Conservation (phyloP, 1,140 invertebrate genomes). For the Manduca sexta region DNA sequence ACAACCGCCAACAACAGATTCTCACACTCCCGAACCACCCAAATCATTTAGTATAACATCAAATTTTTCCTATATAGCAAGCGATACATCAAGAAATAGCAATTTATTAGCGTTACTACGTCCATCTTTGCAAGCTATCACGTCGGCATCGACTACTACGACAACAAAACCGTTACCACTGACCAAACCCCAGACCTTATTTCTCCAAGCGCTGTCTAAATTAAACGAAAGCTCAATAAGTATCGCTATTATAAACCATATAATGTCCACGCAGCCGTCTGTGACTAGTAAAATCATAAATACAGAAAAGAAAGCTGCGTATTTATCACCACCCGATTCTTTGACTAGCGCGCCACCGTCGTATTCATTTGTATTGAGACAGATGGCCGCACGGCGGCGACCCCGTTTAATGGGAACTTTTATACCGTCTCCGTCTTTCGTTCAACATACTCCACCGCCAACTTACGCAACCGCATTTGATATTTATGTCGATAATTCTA, state of each 20-base stretch:
- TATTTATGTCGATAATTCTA: constrained; percentile 50
- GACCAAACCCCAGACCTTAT: constrained; percentile 35
- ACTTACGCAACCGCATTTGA: constrained; percentile 60
- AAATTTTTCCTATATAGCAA: not conserved
- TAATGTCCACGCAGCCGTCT: not conserved
- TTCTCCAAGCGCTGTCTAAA: constrained; percentile 44
- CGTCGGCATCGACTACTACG: constrained; percentile 16
- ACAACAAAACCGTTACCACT: constrained; percentile 15
- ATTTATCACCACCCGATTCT: constrained; percentile 51
- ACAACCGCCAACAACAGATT: not conserved
- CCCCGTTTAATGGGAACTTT: constrained; percentile 60
- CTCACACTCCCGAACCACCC: not conserved
- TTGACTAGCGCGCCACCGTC: constrained; percentile 59
- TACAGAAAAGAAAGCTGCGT: constrained; percentile 15
- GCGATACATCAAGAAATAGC: not conserved
- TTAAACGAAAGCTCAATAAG: constrained; percentile 40
- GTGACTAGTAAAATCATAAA: constrained; percentile 2
- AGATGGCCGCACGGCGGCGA: constrained; percentile 45
- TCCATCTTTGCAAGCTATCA: constrained; percentile 1
- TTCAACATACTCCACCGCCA: constrained; percentile 55
- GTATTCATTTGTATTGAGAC: constrained; percentile 59
- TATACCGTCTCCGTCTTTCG: constrained; percentile 58
- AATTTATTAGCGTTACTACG: not conserved
- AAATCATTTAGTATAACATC: not conserved
- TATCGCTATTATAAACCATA: constrained; percentile 8